These are phyloP conservation scores for Passer montanus DNA, from an alignment of 2,113 vertebrate species.

Conservation along the genomic window DNA sequence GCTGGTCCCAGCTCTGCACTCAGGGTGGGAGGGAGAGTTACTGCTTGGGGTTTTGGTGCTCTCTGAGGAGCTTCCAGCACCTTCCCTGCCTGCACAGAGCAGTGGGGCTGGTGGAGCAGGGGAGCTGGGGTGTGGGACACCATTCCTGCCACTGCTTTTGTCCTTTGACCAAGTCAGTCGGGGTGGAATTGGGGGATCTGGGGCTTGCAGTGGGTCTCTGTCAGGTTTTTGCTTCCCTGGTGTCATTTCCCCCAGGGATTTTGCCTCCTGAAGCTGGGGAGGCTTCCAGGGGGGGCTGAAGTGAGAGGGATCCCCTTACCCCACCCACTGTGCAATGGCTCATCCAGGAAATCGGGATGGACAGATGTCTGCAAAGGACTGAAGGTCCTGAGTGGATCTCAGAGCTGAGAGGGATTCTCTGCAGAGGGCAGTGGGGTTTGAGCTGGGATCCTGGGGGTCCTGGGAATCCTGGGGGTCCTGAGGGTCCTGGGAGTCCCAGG, in stretches of 20 bases:
- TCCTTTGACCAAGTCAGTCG: rapidly evolving
- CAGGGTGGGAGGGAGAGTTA: background rate
- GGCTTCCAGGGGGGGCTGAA: background rate
- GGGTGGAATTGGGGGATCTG: background rate
- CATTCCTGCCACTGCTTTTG: background rate
- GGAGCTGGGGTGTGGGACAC: rapidly evolving
- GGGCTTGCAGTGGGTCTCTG: rapidly evolving
- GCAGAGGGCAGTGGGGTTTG: background rate
- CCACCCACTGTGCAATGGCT: rapidly evolving
- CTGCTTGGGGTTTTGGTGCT: background rate
- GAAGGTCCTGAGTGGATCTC: background rate
- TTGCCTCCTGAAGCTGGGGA: background rate
- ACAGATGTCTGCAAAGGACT: background rate
- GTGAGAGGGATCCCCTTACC: background rate
- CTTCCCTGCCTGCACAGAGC: background rate
- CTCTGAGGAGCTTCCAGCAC: background rate
- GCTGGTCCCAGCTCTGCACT: background rate
- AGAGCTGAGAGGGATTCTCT: rapidly evolving
- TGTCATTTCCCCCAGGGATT: rapidly evolving
- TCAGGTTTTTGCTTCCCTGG: background rate
- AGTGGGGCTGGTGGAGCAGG: background rate
- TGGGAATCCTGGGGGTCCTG: rapidly evolving
- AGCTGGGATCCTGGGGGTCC: background rate
- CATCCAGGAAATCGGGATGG: background rate
- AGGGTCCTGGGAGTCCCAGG: background rate